Evolutionary conservation across 1,140 invertebrate genomes (phyloP), one percentile per base, ranked within the genome.

Genomic region (Drosophila auraria): DNA sequence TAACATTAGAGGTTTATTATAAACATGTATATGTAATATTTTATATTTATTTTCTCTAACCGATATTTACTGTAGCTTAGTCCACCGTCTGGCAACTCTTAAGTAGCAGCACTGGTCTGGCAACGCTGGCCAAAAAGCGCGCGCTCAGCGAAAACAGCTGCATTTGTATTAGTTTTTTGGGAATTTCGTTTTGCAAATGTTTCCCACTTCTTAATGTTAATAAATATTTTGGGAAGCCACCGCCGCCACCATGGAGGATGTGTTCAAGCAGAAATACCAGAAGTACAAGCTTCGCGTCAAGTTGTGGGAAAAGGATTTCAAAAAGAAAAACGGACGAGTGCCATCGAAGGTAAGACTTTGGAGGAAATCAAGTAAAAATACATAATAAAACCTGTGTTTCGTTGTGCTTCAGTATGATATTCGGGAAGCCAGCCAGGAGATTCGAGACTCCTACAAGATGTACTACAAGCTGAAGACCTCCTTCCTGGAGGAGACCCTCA

Each of bases 391-490:
- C 5, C 9, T 25, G 33, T 25, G 33, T 53, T 30, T n/a, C 63
- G 33, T 56, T 36, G 11, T 14, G 33, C 7, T 6, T 14, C 20
- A 96, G 95, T 95, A 96, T 92, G 97, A 98, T 89, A 97, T 97
- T 47, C 95, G 95, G 81, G 95, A 95, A 92, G 97, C 97, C 25
- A 94, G 95, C 20, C 83, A 93, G 40, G 94, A 95, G 60, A 96
- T 97, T 47, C 95, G 95, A 82, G 94, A 96, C 84, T 96, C 97
- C 0, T 97, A 98, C 78, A 96, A 96, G 93, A 95, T 95, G 77
- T 97, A 97, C 92, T 97, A 96, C 93, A 94, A 96, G 78, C 84
- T 97, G 2, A 97, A 97, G 94, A 96, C 96, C 33, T 93, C 94
- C 50, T 95, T 95, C 49, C 93, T 97, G 38, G 96, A 97, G 86